Evolutionary conservation across 2,113 vertebrate genomes (phyloP), one percentile per base, ranked within the genome.

Genomic region (Pedetes capensis): DNA sequence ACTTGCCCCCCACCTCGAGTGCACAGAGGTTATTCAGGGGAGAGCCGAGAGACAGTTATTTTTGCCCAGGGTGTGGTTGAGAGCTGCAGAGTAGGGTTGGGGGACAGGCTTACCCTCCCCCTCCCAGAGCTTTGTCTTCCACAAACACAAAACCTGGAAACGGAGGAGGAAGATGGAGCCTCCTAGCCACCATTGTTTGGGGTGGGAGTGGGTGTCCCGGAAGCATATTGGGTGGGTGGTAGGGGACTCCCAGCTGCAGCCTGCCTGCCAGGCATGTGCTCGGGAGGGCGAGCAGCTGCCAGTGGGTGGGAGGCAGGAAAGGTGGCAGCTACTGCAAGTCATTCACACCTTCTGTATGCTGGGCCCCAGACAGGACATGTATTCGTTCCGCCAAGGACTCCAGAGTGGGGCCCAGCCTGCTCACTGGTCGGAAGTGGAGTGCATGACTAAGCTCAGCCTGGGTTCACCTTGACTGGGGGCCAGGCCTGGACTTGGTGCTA

Each of bases 131-230:
- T 97, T 95, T 95, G 96, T 96, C 95, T 95, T 85, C 59, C 79
- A 83, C 68, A 78, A 55, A 94, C 81, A 97, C 97, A 97, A 97
- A 97, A 84, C 93, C 97, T 95, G 96, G 97, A 97, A 97, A 83
- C 82, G 95, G 68, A 37, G 64, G 76, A 85, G 95, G 97, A 96
- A 95, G 95, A 92, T 86, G 81, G 81, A 95, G 37, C 78, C 82
- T 96, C 92, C 96, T 88, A 71, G 79, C 23, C 6, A 22, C 90
- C 95, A 97, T 96, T 97, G 97, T 97, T 87, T 88, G 78, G 90
- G 69, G 85, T 20, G 13, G 95, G 91, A 66, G 88, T 91, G 75
- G 93, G 95, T 96, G 87, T 97, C 90, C 95, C 32, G 39, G 96
- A 95, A 95, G 69, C 47, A 17, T 49, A 34, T 13, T 82, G 69